Evolutionary conservation across 2,797 vertebrate species (phyloP), one percentile per base, ranked within the genome.

Genomic region (Danio albolineatus): DNA sequence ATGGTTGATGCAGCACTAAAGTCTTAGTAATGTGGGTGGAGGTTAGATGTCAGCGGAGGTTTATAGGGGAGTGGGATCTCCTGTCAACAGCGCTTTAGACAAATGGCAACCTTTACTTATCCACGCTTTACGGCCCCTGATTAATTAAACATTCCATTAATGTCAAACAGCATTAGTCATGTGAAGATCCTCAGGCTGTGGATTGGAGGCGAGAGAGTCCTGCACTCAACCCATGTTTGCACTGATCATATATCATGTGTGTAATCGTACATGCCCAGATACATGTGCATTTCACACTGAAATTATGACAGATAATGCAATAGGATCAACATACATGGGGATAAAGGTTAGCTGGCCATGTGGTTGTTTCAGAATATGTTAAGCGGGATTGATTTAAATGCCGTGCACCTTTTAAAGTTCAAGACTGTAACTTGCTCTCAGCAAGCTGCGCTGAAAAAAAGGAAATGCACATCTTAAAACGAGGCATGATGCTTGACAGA

Each of bases 61-160:
- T 67, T 84, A 41, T 60, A 67, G 6, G 51, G 73, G 71, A 71
- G 66, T 44, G 70, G 69, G 75, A 57, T 28, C 70, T 80, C 73
- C 80, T 89, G 85, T 89, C 88, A 85, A 56, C 69, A 78, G 60
- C n/a, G 28, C 57, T 44, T 89, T 85, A 85, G 38, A 61, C 72
- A 88, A 80, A 89, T 13, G 10, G 17, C 59, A 82, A 78, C 83
- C 85, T 88, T 87, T 83, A 82, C 64, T 86, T 75, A 81, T 70
- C 65, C 21, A 77, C 67, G 66, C 85, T 89, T 85, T 85, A 85
- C 82, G 86, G 87, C 83, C 75, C 66, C 38, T 76, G 80, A 88
- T 90, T 90, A 88, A 90, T 92, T 89, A 90, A 91, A 89, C 89
- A 89, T 92, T 89, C 90, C 83, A 91, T 91, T 91, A 89, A 89